These are phyloP conservation scores for Rousettus madagascariensis DNA, from an alignment of 2,797 vertebrate species.

Conservation along the genomic window DNA sequence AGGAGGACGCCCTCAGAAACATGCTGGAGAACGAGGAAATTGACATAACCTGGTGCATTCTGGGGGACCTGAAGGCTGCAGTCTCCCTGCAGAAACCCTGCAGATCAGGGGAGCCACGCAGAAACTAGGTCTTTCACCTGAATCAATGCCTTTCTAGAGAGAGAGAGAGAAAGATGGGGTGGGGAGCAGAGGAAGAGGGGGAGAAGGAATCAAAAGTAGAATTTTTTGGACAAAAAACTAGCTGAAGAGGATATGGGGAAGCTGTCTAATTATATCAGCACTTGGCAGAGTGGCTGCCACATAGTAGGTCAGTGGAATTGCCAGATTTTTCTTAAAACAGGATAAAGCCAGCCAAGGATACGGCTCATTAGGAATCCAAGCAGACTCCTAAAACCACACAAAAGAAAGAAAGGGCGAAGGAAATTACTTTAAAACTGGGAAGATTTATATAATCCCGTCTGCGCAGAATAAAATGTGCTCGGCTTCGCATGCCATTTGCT, in stretches of 20 bases:
- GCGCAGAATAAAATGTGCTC: not conserved
- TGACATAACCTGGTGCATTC: not conserved
- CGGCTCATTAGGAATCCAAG: not conserved
- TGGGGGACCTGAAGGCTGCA: not conserved
- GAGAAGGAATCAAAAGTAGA: not conserved
- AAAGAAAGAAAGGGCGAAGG: constrained; percentile 25
- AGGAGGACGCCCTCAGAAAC: not conserved
- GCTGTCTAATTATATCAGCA: not conserved
- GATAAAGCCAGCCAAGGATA: not conserved
- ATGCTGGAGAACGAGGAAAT: not conserved
- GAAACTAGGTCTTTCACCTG: not conserved
- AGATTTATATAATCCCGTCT: constrained; percentile 22
- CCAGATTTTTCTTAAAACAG: not conserved
- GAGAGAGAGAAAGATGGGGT: not conserved
- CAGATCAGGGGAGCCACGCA: not conserved
- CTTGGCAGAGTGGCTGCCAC: not conserved
- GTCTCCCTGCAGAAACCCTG: not conserved
- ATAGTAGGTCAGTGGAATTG: not conserved
- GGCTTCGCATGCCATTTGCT: not conserved
- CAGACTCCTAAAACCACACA: not conserved
- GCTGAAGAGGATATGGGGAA: not conserved
- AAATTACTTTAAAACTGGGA: constrained; percentile 10
- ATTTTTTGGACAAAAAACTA: not conserved
- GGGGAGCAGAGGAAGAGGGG: no score
- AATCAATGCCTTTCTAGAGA: not conserved